phyloP scores from a whole-genome alignment of 2,888 invertebrate species.

The Drosophila cracens region DNA sequence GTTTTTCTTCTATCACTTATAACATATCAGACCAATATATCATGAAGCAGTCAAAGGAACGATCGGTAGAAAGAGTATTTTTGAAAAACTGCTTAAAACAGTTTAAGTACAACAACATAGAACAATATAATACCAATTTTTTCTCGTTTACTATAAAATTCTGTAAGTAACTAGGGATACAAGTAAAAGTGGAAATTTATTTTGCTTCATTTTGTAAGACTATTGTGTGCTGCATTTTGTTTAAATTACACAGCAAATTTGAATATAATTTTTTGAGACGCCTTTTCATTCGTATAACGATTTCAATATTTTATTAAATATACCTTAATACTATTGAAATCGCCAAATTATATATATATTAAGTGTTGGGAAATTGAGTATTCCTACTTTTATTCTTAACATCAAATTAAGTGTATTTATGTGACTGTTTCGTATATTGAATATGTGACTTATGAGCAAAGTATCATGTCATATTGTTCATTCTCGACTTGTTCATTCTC shows the following conservation, averaged over 20 bases:
- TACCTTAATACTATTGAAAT: background rate
- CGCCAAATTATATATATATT: background rate
- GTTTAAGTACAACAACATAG: background rate
- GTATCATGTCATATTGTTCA: no score
- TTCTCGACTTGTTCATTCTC: background rate
- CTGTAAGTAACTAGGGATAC: background rate
- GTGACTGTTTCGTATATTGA: background rate
- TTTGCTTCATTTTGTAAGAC: background rate
- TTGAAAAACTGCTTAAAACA: background rate
- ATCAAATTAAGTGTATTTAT: background rate
- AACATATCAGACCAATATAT: background rate
- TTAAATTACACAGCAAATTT: background rate
- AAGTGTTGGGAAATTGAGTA: background rate
- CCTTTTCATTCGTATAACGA: background rate
- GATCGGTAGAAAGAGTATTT: background rate
- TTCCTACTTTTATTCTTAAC: background rate
- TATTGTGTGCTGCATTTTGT: background rate
- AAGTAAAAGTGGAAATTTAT: background rate
- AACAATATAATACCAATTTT: background rate
- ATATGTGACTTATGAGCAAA: no score
- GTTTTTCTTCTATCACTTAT: background rate
- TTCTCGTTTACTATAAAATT: background rate
- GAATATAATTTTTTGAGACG: background rate
- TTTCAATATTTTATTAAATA: background rate
- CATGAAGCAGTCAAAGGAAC: background rate